phyloP scores from a whole-genome alignment of 2,888 invertebrate species.

The Pachliopta kotzebuea region DNA sequence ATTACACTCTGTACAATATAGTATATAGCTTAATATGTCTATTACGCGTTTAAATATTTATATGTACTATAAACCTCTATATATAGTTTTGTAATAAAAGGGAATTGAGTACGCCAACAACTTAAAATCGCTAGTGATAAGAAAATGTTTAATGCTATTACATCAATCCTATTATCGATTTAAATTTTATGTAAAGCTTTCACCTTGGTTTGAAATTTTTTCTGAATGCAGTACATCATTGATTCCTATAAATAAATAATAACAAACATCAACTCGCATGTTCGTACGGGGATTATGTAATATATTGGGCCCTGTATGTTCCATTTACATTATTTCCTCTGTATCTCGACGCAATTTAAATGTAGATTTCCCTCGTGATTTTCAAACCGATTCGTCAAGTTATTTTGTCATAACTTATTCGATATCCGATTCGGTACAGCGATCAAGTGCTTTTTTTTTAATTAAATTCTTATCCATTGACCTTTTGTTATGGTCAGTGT shows the following conservation, averaged over 20 bases:
- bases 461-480: background rate
- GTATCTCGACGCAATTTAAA: slow-evolving; percentile 8
- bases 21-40: too few species aligned
- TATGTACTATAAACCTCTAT: too few species aligned
- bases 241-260: background rate
- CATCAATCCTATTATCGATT: background rate
- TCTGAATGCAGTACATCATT: background rate
- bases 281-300: background rate
- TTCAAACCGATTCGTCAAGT: slow-evolving; percentile 7
- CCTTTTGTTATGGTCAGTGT: background rate
- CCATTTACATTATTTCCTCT: background rate
- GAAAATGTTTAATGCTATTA: too few species aligned
- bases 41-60: too few species aligned
- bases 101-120: too few species aligned
- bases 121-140: too few species aligned
- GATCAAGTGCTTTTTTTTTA: background rate
- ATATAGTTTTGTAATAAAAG: too few species aligned
- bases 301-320: background rate
- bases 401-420: slow-evolving; percentile 7
- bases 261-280: background rate
- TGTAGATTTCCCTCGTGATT: slow-evolving; percentile 14
- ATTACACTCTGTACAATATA: too few species aligned
- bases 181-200: background rate
- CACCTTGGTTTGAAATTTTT: background rate
- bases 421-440: background rate